Evolutionary conservation across 2,888 invertebrate species (phyloP), one percentile per base, ranked within the genome.

Genomic region (Papilio protenor): DNA sequence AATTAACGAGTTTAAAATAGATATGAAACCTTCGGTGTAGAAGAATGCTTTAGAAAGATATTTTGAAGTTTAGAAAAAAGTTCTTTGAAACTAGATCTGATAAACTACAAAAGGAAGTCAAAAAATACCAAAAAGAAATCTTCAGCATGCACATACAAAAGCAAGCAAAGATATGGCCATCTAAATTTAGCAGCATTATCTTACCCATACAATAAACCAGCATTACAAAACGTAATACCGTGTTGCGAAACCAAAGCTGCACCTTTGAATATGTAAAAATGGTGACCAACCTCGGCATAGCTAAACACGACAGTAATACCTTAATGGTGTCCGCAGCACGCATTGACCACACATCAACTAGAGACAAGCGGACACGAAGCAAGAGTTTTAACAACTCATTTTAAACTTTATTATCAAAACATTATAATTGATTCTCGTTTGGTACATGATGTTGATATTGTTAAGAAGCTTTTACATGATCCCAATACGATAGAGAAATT

Each of bases 301-400:
- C 87, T 86, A 84, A 85, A 87, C 86, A 84, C 85, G 91, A 91
- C 90, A 89, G 88, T 93, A 93, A 91, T 90, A 92, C 88, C 84
- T 84, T 92, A 93, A 93, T 93, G 91, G 92, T 92, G 91, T 91
- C 90, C 82, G 88, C 90, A 88, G 88, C 92, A 91, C 91, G 92
- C 91, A 89, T 88, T 84, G 82, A 87, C 88, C 84, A 91, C 92
- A 92, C 91, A 93, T 93, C 92, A 93, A 88, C 85, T 80, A 77
- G 83, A 82, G 86, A 91, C 86, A 86, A 90, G 87, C 89, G 83
- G 87, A 88, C 88, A 80, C 83, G 79, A 81, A 84, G 82, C 80
- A 81, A 80, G 73, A 76, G 69, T 77, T 66, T 23, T n/a, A 66
- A 66, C 82, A 84, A 81, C 79, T 80, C 77, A 85, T 85, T 85